Base-by-base conservation (phyloP, 2,797 vertebrate species). In the Silurus lanzhouensis region DNA sequence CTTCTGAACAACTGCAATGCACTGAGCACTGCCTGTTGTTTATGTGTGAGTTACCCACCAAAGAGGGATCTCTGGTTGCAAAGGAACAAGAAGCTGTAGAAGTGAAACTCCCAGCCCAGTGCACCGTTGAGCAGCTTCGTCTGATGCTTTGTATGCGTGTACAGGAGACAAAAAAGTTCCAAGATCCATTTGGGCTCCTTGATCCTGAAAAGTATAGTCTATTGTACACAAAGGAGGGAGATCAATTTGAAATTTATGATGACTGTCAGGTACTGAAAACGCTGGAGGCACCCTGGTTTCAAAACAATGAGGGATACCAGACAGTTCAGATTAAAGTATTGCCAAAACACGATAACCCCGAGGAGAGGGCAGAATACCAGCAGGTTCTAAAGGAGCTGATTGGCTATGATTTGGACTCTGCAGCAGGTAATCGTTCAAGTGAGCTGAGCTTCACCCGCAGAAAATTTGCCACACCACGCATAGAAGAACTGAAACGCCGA, bases 171-270 rank as follows among this genome's bases (percentile, higher is more conserved):
- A 91, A 70, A 12, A 88, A 63, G 63, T 87, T 92, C 57, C 86
- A 89, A 20, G 92, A 95, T 61, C 92, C 93, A 20, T 89, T 95
- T 83, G 88, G 89, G 4, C 85, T 95, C 46, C 87, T 95, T 72
- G 92, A 95, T 87, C 94, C 95, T 6, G 92, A 94, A 71, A 91
- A 89, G 82, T 95, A 93, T 82, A 89, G 88, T 31, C 90, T 96
- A 46, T 90, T 96, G 0, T 96, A 95, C 68, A 81, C 83, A 66
- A 92, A 91, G 58, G 92, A 85, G 1, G 87, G 83, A 0, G 92
- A 95, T 22, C 94, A 92, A 93, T 95, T 93, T 58, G 95, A 96
- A 87, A 93, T 94, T 74, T 95, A 95, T 5, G 95, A 96, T 63
- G 93, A 95, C 89, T 94, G 91, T 84, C 95, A 96, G 90, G 89